A percentile compares a stretch with the other conserved stretches of the same genome.
phyloP scores from a whole-genome alignment of 2,113 vertebrate genomes.

The Aldabrachelys gigantea region DNA sequence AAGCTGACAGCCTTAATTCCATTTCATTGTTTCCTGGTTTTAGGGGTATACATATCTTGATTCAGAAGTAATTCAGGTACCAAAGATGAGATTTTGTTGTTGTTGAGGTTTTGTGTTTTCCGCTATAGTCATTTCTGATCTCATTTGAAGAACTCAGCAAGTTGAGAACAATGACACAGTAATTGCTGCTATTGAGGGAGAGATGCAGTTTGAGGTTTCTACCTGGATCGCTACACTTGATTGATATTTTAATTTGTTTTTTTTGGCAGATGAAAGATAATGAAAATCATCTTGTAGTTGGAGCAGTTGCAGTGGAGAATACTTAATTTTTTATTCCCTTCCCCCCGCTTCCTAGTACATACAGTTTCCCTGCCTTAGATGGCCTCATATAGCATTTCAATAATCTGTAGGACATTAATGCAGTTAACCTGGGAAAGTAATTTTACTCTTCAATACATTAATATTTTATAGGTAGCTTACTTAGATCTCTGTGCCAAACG shows the following conservation, averaged over 20 bases:
- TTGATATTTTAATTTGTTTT: slow-evolving; percentile 52
- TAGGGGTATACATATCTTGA: neutral
- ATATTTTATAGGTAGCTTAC: neutral
- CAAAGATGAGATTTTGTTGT: neutral
- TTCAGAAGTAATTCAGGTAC: neutral
- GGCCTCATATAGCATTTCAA: neutral
- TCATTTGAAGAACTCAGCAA: neutral
- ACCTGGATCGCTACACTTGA: slow-evolving; percentile 40
- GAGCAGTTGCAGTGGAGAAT: slow-evolving; percentile 28
- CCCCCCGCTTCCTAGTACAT: neutral
- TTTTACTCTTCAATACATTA: slow-evolving; percentile 8
- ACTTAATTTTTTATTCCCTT: neutral
- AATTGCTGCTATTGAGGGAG: slow-evolving; percentile 38
- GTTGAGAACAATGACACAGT: slow-evolving; percentile 10
- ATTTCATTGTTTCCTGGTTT: neutral
- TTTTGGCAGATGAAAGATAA: slow-evolving; percentile 48
- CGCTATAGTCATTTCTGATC: slow-evolving; percentile 8
- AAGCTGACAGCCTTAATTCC: neutral
- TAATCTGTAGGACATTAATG: neutral
- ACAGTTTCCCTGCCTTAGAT: neutral
- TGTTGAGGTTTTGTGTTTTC: neutral
- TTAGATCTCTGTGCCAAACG: neutral
- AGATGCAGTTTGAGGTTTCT: slow-evolving; percentile 42
- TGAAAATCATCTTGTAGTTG: slow-evolving; percentile 27
- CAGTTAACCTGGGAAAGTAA: neutral